Evolutionary conservation across 1,140 invertebrate genomes (phyloP), one percentile per base, ranked within the genome.

Genomic region (Drosophila tristis): DNA sequence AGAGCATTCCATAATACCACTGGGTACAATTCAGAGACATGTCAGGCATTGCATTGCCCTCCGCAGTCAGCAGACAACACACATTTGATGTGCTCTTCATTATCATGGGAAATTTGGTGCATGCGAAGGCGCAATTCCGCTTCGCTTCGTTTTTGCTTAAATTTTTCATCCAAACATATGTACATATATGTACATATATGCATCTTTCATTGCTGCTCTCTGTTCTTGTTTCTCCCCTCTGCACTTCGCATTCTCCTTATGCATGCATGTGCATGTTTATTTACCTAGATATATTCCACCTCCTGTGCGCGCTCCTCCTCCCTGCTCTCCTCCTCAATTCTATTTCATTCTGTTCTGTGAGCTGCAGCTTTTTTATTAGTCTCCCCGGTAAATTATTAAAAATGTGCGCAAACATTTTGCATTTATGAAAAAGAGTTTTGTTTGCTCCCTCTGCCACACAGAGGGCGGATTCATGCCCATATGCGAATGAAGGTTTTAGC

Each of bases 371-470:
- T 61, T 77, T 68, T 73, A 77, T 65, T 62, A 66, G 66, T 35
- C 43, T 49, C n/a, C 53, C 7, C 64, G 35, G 53, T 80, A 55
- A 81, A 81, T 80, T 77, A 80, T 76, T 76, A 47, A 81, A 76
- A 72, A 80, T 45, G 64, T 47, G 70, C 54, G 35, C 68, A 55
- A 42, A 71, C 44, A 65, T 70, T 71, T 71, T 71, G 67, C 43
- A 62, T 75, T 74, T 63, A 74, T 86, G 58, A 80, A 85, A 68
- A 74, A 71, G 80, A 64, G 78, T 80, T 81, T 64, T 70, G 45
- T 76, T 62, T 66, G 61, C 47, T 51, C n/a, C 45, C 62, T 42
- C 44, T 49, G 49, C 45, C 57, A 49, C 60, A 49, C 58, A 53
- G 8, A 3, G 31, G 31, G 31, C 20, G 31, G 7, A 2, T 13